A percentile compares a stretch with the other conserved stretches of the same genome.
These are phyloP conservation scores for Leucoraja ocellata DNA, from an alignment of 2,797 vertebrate species.

Conservation along the genomic window DNA sequence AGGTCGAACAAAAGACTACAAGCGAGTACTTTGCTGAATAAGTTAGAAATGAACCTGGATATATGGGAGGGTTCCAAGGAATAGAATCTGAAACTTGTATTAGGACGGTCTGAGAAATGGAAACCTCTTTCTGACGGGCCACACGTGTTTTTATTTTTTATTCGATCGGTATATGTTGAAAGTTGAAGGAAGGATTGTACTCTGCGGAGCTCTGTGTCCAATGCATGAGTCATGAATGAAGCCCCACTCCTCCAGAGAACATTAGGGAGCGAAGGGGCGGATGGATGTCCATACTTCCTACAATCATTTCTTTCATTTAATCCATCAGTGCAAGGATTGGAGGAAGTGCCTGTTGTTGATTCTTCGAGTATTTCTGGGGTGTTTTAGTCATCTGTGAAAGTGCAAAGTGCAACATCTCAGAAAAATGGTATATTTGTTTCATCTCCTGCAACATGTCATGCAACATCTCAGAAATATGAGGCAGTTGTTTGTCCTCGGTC, in stretches of 20 bases:
- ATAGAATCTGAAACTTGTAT: neutral
- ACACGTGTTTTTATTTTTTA: neutral
- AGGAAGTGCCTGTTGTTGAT: neutral
- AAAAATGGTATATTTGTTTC: neutral
- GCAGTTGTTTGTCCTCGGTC: neutral
- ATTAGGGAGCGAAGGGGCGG: neutral
- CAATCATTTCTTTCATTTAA: neutral
- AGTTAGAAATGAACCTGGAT: neutral
- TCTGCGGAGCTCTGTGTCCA: neutral
- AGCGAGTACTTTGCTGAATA: neutral
- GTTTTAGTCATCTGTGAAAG: too few species aligned
- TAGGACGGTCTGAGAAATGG: neutral
- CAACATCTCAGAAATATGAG: neutral
- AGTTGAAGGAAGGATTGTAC: neutral
- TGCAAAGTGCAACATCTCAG: neutral
- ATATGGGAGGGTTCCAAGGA: too few species aligned
- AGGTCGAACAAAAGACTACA: neutral
- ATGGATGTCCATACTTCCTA: neutral
- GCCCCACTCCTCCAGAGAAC: neutral
- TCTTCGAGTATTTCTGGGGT: neutral
- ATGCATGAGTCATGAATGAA: neutral
- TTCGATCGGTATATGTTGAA: neutral
- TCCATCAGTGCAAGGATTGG: neutral
- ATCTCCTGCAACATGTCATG: too few species aligned
- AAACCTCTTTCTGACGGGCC: neutral